Percentiles rank a stretch among this genome's conserved stretches.
phyloP scores from a whole-genome alignment of 2,888 invertebrate species.

The Limnephilus lunatus region DNA sequence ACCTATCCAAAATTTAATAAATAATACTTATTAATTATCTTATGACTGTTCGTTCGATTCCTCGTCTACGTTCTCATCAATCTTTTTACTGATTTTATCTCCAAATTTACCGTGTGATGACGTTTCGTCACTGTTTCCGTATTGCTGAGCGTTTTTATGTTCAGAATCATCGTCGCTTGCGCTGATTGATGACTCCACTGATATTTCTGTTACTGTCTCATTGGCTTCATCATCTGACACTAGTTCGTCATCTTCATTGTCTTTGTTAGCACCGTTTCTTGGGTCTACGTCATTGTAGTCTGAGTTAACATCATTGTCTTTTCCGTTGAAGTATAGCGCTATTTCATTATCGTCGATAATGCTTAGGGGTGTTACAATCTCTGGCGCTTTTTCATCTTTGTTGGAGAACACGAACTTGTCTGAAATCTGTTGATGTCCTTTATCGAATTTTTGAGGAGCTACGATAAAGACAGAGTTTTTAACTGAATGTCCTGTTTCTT shows the following conservation, averaged over 20 bases:
- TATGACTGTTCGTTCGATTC: conserved; percentile 24
- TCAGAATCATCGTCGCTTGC: conserved; percentile 58
- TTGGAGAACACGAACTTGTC: conserved; percentile 55
- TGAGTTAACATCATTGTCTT: conserved; percentile 79
- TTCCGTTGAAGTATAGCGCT: conserved; percentile 76
- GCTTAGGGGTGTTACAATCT: conserved; percentile 69
- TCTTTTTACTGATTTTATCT: conserved; percentile 68
- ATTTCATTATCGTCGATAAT: conserved; percentile 79
- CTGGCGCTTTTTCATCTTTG: conserved; percentile 62
- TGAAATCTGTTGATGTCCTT: conserved; percentile 64
- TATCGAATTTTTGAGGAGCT: conserved; percentile 70
- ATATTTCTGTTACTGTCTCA: conserved; percentile 74
- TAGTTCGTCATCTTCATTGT: conserved; percentile 67
- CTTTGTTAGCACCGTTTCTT: conserved; percentile 66
- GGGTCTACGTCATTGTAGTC: conserved; percentile 68
- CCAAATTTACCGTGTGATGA: conserved; percentile 69
- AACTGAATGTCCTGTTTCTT: conserved; percentile 74
- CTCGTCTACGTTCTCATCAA: not conserved
- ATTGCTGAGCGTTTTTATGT: conserved; percentile 63
- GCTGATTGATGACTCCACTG: conserved; percentile 75
- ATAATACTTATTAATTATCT: conserved; percentile 16
- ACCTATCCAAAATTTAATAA: not conserved
- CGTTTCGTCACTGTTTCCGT: conserved; percentile 68
- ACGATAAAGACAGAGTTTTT: conserved; percentile 73
- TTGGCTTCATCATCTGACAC: conserved; percentile 50